Conservation (phyloP, 2,888 invertebrate genomes). For the Apamea monoglypha region DNA sequence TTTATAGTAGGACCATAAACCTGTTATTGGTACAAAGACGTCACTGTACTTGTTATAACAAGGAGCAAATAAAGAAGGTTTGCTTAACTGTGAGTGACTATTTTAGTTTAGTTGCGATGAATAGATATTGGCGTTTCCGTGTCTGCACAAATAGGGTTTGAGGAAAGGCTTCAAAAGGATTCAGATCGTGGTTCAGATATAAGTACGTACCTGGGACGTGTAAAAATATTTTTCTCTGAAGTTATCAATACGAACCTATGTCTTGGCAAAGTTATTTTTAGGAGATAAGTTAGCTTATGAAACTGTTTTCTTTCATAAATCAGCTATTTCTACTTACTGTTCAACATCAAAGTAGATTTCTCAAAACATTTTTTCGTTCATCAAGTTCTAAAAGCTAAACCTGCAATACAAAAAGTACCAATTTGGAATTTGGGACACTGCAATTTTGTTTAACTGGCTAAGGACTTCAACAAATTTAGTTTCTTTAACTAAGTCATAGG, state of each 20-base stretch:
- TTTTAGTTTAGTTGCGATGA: background rate
- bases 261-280: background rate
- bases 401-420: background rate
- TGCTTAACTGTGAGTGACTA: background rate
- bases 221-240: too few relatives aligned
- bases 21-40: constrained; percentile 20
- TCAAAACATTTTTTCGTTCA: background rate
- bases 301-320: background rate
- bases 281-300: background rate
- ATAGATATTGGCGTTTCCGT: constrained; percentile 16
- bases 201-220: background rate
- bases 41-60: background rate
- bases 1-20: constrained; percentile 59
- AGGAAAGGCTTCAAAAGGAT: background rate
- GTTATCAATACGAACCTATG: too few relatives aligned
- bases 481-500: too few relatives aligned
- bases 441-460: background rate
- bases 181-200: background rate
- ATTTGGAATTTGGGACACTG: background rate
- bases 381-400: background rate
- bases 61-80: constrained; percentile 32
- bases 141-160: background rate
- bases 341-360: background rate
- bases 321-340: background rate
- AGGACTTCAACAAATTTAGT: background rate